A percentile compares a stretch with the other conserved stretches of the same genome.
phyloP scores from a whole-genome alignment of 2,888 invertebrate species.

The Chrysolina americana region DNA sequence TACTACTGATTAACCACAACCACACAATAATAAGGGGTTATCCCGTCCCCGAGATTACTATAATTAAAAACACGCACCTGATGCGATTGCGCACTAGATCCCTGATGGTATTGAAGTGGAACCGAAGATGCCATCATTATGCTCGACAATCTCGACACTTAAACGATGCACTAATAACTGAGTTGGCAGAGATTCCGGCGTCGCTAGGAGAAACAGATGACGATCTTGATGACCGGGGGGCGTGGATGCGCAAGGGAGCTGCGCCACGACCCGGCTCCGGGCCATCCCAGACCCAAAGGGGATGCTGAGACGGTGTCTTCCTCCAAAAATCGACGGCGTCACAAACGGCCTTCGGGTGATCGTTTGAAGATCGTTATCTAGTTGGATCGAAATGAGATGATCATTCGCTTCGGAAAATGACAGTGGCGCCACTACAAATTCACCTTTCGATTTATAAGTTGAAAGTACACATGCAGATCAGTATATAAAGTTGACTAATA shows the following conservation, averaged over 20 bases:
- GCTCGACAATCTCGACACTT: conserved; percentile 59
- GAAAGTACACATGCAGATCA: too few relatives aligned
- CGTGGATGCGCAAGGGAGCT: conserved; percentile 65
- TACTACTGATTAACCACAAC: conserved; percentile 27
- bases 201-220: conserved; percentile 63
- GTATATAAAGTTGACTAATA: too few relatives aligned
- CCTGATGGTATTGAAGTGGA: conserved; percentile 65
- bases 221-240: conserved; percentile 65
- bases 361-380: background rate
- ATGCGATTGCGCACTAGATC: conserved; percentile 66
- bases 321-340: background rate
- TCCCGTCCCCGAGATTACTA: conserved; percentile 65
- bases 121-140: conserved; percentile 65
- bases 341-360: conserved; percentile 5
- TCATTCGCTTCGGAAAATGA: background rate
- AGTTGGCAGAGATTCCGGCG: conserved; percentile 65
- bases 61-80: conserved; percentile 68
- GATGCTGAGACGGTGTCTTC: conserved; percentile 38
- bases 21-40: conserved; percentile 65
- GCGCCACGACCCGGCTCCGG: conserved; percentile 55
- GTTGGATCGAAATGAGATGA: conserved; percentile 3
- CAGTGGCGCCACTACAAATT: background rate
- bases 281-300: conserved; percentile 48
- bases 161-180: conserved; percentile 69
- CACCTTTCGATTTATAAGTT: too few relatives aligned